These are phyloP conservation scores for Gryllus bimaculatus DNA, from an alignment of 1,140 invertebrate genomes.

Conservation along the genomic window DNA sequence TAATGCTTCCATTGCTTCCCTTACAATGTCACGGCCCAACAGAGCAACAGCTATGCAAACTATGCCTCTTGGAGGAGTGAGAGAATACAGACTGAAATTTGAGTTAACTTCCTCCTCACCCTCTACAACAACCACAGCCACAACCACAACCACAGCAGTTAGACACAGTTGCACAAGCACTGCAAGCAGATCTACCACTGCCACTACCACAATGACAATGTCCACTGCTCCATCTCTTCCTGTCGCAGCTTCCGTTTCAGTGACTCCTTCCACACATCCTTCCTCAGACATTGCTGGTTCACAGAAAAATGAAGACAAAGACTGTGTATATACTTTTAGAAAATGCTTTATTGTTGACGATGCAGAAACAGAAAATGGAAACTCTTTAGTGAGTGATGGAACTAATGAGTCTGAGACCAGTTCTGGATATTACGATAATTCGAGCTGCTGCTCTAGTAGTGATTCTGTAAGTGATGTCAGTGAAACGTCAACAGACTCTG, in stretches of 20 bases:
- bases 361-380: slow-evolving; percentile 15
- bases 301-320: slow-evolving; percentile 3
- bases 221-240: not conserved
- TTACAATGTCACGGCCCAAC: not conserved
- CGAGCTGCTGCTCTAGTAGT: slow-evolving; percentile 30
- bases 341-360: slow-evolving; percentile 19
- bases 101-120: slow-evolving; percentile 15
- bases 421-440: slow-evolving; percentile 32
- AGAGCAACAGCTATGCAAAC: slow-evolving; percentile 37
- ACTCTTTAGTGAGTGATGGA: slow-evolving; percentile 12
- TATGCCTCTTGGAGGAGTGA: slow-evolving; percentile 35
- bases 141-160: not conserved
- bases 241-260: no score
- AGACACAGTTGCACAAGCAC: not conserved
- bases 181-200: not conserved
- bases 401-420: slow-evolving; percentile 23
- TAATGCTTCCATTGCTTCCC: not conserved
- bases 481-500: slow-evolving; percentile 47
- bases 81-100: slow-evolving; percentile 15
- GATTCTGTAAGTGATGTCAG: slow-evolving; percentile 45
- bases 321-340: slow-evolving; percentile 21
- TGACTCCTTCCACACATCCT: not conserved
- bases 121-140: not conserved
- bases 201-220: not conserved
- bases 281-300: not conserved